Evolutionary conservation across 2,113 vertebrate species (phyloP).

Genomic region (Macquaria ambigua): DNA sequence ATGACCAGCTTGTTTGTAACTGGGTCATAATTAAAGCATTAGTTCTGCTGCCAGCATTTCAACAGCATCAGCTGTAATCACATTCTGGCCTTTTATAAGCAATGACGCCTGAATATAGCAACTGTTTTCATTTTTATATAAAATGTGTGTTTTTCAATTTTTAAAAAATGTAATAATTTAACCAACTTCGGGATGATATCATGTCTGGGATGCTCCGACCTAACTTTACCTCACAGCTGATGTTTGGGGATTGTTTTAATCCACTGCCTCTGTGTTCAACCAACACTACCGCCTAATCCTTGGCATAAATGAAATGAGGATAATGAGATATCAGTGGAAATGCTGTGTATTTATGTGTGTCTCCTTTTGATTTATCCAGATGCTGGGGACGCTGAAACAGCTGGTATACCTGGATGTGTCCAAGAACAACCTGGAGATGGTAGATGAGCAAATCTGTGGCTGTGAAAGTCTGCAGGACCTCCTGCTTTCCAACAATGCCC

Average conservation of each 20-base stretch:
- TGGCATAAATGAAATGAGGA: not conserved
- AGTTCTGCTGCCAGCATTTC: constrained; percentile 59
- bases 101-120: constrained; percentile 12
- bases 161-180: not conserved
- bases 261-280: not conserved
- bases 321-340: not conserved
- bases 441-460: constrained; percentile 95
- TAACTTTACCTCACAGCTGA: not conserved
- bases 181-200: not conserved
- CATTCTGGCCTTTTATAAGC: constrained; percentile 58
- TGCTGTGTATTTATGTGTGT: constrained; percentile 3
- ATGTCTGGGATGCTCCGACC: not conserved
- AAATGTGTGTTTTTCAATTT: not conserved
- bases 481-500: constrained; percentile 94
- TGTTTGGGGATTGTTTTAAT: constrained; percentile 3
- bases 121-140: constrained; percentile 1
- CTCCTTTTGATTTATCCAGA: constrained; percentile 77
- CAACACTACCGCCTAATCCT: not conserved
- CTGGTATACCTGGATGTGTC: constrained; percentile 96
- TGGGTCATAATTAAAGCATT: constrained; percentile 76
- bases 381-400: constrained; percentile 94
- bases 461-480: constrained; percentile 96
- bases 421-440: constrained; percentile 97
- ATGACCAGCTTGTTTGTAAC: constrained; percentile 68
- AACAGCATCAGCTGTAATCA: constrained; percentile 71